A percentile compares a stretch with the other conserved stretches of the same genome.
Evolutionary conservation across 2,113 vertebrate genomes (phyloP).

Genomic region (Uria aalge): DNA sequence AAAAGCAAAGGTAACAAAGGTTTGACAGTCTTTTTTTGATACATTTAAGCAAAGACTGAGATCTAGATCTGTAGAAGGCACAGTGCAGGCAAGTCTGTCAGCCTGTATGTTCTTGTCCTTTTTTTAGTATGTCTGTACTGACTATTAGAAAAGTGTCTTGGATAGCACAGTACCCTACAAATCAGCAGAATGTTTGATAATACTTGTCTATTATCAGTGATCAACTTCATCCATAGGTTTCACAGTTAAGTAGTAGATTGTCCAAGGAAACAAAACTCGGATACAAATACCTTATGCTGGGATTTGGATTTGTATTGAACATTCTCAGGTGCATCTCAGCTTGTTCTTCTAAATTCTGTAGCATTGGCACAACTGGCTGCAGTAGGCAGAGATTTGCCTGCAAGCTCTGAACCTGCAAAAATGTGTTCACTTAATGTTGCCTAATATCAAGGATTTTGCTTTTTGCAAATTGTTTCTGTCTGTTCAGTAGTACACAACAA

Average conservation of each 20-base stretch:
- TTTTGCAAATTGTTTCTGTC: neutral
- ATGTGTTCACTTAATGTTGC: neutral
- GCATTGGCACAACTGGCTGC: neutral
- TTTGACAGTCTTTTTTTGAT: neutral
- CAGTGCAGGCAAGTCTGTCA: neutral
- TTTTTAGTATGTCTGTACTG: neutral
- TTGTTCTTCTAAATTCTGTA: neutral
- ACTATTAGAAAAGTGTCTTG: neutral
- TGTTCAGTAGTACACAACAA: neutral
- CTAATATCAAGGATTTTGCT: neutral
- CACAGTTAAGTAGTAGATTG: neutral
- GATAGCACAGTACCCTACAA: neutral
- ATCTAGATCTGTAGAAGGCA: neutral
- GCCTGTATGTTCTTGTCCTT: neutral
- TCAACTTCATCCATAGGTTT: neutral
- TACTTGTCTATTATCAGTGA: neutral
- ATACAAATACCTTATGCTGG: neutral
- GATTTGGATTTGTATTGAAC: neutral
- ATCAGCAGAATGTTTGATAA: neutral
- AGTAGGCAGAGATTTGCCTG: neutral
- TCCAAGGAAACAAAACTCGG: neutral
- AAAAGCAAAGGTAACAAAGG: conserved; percentile 89
- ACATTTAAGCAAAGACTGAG: neutral
- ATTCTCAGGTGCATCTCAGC: neutral
- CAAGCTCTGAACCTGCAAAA: neutral